Conservation (phyloP, 2,888 invertebrate genomes). For the Drosophila diplacantha region DNA sequence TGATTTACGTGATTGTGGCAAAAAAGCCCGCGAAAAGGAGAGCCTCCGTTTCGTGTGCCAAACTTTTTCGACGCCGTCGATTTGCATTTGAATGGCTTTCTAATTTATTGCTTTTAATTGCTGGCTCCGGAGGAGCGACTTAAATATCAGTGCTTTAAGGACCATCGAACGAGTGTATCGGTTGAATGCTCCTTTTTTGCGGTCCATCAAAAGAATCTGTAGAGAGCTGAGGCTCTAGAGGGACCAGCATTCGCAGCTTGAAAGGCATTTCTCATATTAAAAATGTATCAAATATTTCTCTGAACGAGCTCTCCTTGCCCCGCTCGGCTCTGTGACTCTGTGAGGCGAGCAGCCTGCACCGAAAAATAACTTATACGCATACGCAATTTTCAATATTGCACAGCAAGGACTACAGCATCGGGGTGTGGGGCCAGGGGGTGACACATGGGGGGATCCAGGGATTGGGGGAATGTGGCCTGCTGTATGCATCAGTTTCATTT, state of each 20-base stretch:
- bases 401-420: conserved; percentile 22
- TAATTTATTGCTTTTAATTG: conserved; percentile 64
- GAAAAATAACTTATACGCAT: conserved; percentile 60
- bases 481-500: conserved; percentile 32
- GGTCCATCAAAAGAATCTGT: conserved; percentile 51
- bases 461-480: conserved; percentile 3
- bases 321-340: conserved; percentile 2
- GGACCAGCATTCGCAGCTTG: conserved; percentile 46
- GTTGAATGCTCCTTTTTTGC: conserved; percentile 4
- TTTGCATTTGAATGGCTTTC: conserved; percentile 61
- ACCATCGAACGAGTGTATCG: conserved; percentile 30
- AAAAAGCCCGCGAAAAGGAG: conserved; percentile 6
- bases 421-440: conserved; percentile 1
- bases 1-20: conserved; percentile 65
- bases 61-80: conserved; percentile 47
- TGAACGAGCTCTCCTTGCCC: conserved; percentile 43
- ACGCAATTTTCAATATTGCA: conserved; percentile 71
- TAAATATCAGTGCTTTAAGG: conserved; percentile 48
- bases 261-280: conserved; percentile 63
- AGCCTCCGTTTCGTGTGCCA: conserved; percentile 12
- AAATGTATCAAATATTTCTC: conserved; percentile 69
- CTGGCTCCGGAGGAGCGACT: conserved; percentile 19
- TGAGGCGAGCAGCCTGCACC: conserved; percentile 30
- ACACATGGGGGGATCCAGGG: not conserved
- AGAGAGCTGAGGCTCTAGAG: conserved; percentile 11